Evolutionary conservation across 2,888 invertebrate species (phyloP).

Genomic region (Epicampocera succincta): DNA sequence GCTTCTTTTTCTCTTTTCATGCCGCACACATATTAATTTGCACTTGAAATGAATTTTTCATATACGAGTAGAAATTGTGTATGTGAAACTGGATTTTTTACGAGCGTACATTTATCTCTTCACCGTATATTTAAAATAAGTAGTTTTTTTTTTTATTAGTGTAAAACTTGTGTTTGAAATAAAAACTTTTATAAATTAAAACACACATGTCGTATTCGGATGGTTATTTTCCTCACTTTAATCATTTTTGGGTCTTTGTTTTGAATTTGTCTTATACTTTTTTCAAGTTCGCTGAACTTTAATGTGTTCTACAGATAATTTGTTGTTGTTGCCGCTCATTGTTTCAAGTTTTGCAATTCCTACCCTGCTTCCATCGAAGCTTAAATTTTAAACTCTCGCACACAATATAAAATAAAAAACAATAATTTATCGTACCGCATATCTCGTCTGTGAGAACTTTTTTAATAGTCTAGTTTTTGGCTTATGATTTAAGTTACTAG

Average conservation of each 20-base stretch:
- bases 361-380: conserved; percentile 17
- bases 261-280: conserved; percentile 9
- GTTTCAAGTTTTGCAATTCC: conserved; percentile 41
- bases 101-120: neutral
- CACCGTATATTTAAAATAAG: neutral
- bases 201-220: no score
- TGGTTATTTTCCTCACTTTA: neutral
- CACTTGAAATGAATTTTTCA: conserved; percentile 11
- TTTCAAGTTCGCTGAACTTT: conserved; percentile 46
- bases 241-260: conserved; percentile 23
- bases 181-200: no score
- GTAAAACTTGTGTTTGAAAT: neutral
- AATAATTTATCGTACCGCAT: conserved; percentile 37
- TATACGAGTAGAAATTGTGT: conserved; percentile 1
- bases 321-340: neutral
- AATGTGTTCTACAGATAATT: conserved; percentile 47
- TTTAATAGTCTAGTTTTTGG: conserved; percentile 12
- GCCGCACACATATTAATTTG: conserved; percentile 42
- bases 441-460: conserved; percentile 42
- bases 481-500: neutral
- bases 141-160: neutral
- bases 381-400: conserved; percentile 17
- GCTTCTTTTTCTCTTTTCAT: conserved; percentile 34
- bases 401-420: neutral
- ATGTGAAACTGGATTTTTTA: conserved; percentile 12